Conservation (phyloP, 2,888 invertebrate species). For the Lathronympha strigana region DNA sequence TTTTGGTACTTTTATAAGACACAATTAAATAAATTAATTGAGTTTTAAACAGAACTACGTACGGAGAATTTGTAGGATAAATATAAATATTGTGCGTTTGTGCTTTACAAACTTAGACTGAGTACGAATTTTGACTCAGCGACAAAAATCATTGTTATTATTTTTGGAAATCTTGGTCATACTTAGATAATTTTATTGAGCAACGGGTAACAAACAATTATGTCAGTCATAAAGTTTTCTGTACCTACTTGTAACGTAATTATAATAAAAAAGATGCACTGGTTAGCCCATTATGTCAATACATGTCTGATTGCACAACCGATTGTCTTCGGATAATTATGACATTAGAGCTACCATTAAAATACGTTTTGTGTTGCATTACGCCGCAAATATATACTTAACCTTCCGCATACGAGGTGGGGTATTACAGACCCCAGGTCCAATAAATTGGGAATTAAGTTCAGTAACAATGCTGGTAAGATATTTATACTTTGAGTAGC, state of each 20-base stretch:
- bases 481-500: no score
- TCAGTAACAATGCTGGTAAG: no score
- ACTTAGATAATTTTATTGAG: background rate
- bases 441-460: no score
- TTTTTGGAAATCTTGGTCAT: background rate
- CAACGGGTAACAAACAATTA: background rate
- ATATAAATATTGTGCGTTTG: no score
- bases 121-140: no score
- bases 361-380: slow-evolving; percentile 18
- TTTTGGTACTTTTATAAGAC: slow-evolving; percentile 28
- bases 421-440: no score
- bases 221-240: background rate
- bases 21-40: background rate
- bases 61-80: no score
- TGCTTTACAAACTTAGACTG: no score
- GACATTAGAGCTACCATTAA: slow-evolving; percentile 1
- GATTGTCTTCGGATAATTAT: slow-evolving; percentile 22
- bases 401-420: no score
- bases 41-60: no score
- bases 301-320: slow-evolving; percentile 4
- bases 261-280: background rate
- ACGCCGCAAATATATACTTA: background rate
- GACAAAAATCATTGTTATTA: no score
- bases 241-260: background rate
- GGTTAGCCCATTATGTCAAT: slow-evolving; percentile 1